Evolutionary conservation across 1,140 invertebrate species (phyloP).

Genomic region (Polypedilum pembai): DNA sequence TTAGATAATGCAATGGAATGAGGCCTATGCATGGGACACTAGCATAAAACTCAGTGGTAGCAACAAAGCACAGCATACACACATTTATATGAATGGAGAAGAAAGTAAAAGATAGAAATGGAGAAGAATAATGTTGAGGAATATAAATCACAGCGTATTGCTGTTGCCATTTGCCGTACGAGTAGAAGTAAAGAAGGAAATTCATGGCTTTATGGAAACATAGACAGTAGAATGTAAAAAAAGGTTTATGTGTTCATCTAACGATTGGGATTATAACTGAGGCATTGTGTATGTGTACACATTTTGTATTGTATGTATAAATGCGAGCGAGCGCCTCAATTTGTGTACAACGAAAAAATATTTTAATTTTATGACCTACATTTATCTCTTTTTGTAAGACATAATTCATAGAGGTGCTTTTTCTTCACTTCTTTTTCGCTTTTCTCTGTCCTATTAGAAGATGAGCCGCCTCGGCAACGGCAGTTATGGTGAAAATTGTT

Average conservation of each 20-base stretch:
- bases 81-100: no score
- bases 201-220: slow-evolving; percentile 6
- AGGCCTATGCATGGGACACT: neutral
- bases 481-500: no score
- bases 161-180: neutral
- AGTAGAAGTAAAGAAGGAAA: neutral
- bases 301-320: neutral
- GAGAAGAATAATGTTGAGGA: neutral
- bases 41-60: neutral
- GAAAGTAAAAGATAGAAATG: neutral
- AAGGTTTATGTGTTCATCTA: slow-evolving; percentile 17
- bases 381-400: slow-evolving; percentile 18
- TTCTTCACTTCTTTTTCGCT: neutral
- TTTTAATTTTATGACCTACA: slow-evolving; percentile 14
- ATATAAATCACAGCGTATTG: slow-evolving; percentile 5
- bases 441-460: neutral
- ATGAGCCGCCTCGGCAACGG: no score
- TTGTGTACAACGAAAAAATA: neutral
- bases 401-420: slow-evolving; percentile 1
- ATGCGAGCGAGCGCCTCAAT: neutral
- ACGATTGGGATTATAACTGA: slow-evolving; percentile 5
- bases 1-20: neutral
- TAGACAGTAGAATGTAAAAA: neutral
- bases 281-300: neutral
- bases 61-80: neutral